Evolutionary conservation across 1,140 invertebrate genomes (phyloP).

Genomic region (Yoshiicerus persimilis): DNA sequence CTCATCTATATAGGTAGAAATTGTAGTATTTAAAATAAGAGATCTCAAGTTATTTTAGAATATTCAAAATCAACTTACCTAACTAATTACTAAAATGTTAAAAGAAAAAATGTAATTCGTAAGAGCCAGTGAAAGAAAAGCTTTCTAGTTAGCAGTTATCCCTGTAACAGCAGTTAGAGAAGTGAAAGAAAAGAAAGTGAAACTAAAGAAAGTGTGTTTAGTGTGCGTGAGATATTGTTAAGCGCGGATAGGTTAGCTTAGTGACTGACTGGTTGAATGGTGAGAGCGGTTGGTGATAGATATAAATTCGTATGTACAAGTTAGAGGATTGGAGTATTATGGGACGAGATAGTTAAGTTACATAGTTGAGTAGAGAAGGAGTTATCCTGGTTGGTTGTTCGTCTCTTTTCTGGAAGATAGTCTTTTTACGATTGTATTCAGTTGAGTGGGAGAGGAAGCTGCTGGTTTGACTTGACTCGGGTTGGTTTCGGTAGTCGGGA

Average conservation of each 20-base stretch:
- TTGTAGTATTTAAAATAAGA: too few relatives aligned
- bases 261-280: neutral
- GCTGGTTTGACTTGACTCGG: neutral
- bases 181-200: neutral
- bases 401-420: neutral
- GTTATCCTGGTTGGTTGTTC: neutral
- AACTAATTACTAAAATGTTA: too few relatives aligned
- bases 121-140: too few relatives aligned
- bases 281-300: neutral
- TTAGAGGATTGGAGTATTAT: neutral
- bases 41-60: too few relatives aligned
- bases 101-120: too few relatives aligned
- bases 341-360: neutral
- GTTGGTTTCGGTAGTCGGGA: too few relatives aligned
- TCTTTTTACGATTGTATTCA: neutral
- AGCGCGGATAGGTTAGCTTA: neutral
- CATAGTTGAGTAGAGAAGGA: neutral
- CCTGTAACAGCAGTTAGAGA: neutral
- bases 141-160: neutral
- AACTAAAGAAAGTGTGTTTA: neutral
- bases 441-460: neutral
- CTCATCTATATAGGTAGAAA: too few relatives aligned
- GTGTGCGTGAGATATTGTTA: neutral
- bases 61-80: too few relatives aligned
- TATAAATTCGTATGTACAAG: neutral